These are phyloP conservation scores for Holacanthus passer DNA, from an alignment of 2,113 vertebrate species.

Conservation along the genomic window DNA sequence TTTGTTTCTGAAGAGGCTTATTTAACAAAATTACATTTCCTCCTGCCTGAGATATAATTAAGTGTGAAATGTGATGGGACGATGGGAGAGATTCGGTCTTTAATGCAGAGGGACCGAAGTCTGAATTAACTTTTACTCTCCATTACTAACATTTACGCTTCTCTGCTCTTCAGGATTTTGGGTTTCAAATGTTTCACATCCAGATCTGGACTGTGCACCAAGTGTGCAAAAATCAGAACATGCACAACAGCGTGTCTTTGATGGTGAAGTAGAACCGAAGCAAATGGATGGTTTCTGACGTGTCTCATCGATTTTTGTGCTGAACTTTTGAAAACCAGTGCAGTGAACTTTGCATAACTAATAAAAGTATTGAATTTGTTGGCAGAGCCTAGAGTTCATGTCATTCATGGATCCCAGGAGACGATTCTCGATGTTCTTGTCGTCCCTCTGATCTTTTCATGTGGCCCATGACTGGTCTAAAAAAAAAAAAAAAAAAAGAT, in stretches of 20 bases:
- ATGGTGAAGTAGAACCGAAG: neutral
- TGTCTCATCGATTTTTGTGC: neutral
- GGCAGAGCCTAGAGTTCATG: neutral
- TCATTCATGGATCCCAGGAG: too few species aligned
- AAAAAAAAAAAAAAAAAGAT: neutral
- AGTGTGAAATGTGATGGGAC: slow-evolving; percentile 47
- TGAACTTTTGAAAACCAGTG: neutral
- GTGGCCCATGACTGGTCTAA: neutral
- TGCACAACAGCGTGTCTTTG: neutral
- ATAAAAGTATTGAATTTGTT: too few species aligned
- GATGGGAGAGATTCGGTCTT: neutral
- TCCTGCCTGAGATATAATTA: slow-evolving; percentile 28
- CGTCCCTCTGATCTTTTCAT: neutral
- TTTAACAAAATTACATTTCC: slow-evolving; percentile 43
- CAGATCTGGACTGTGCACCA: neutral
- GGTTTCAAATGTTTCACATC: neutral
- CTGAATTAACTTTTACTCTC: neutral
- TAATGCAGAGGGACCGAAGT: neutral
- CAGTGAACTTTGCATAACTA: too few species aligned
- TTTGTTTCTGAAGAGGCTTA: slow-evolving; percentile 42
- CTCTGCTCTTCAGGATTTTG: neutral
- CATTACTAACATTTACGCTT: neutral
- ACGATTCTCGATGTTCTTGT: neutral
- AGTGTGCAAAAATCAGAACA: neutral
- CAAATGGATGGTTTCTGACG: neutral